A percentile compares a stretch with the other conserved stretches of the same genome.
phyloP scores from a whole-genome alignment of 2,888 invertebrate genomes.

The Sympetrum striolatum region DNA sequence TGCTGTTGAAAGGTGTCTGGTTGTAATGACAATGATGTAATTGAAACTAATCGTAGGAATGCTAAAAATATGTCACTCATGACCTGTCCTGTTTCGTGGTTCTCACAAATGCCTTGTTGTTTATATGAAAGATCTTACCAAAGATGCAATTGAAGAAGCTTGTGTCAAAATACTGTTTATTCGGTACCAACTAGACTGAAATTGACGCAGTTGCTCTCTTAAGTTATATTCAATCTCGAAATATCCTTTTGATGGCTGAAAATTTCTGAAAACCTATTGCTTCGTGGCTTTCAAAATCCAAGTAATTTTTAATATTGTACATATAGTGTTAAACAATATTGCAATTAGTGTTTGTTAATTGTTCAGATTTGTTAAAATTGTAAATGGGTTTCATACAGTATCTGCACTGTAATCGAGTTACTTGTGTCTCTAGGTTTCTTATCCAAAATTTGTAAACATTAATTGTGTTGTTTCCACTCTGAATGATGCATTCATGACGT shows the following conservation, averaged over 20 bases:
- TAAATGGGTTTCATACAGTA: constrained; percentile 20
- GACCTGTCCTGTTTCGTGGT: constrained; percentile 12
- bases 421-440: neutral
- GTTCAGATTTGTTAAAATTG: constrained; percentile 13
- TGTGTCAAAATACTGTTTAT: constrained; percentile 19
- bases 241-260: neutral
- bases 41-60: neutral
- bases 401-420: constrained; percentile 5
- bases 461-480: constrained; percentile 8
- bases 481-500: neutral
- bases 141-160: constrained; percentile 28
- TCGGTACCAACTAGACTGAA: constrained; percentile 21
- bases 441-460: constrained; percentile 9
- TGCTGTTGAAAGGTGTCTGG: neutral
- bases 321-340: constrained; percentile 23
- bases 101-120: constrained; percentile 31
- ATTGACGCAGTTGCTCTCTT: neutral
- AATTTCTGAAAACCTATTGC: constrained; percentile 18
- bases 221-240: neutral
- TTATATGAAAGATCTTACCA: constrained; percentile 15
- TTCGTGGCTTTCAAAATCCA: constrained; percentile 15
- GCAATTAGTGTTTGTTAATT: constrained; percentile 26
- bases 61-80: neutral
- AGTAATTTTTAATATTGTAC: constrained; percentile 26
- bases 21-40: neutral